Base-by-base conservation (phyloP, 2,797 vertebrate species). In the Enteromius anoplus region DNA sequence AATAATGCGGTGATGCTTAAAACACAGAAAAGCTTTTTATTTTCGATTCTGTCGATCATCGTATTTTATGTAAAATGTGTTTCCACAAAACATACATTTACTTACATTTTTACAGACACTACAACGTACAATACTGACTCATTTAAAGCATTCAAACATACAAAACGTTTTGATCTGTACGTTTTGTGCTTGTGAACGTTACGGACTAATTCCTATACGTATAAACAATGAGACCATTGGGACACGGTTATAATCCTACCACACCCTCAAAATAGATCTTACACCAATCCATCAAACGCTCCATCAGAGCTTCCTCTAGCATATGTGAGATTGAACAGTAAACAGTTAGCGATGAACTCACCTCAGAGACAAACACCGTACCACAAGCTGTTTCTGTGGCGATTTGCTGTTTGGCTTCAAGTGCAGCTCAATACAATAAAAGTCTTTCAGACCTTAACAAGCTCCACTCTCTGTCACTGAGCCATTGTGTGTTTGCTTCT, bases 391-490 rank as follows among this genome's bases (percentile, higher is more conserved):
- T 82, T 82, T 85, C 80, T 80, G 77, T 72, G 66, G 80, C 60
- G 72, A 85, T 81, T 51, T 80, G 62, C 40, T 83, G 70, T 83
- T 83, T 87, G 80, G 80, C 77, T 82, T 85, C 32, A 75, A 78
- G 60, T 47, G 58, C 73, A 47, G 49, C 32, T 45, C 21, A 58
- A 75, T 79, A 70, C 62, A 82, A 72, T 65, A 47, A 15, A 82
- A 75, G 60, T 85, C 75, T 78, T 81, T 92, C 85, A 88, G 62
- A 86, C 80, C 85, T 85, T 82, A 91, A 85, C 90, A 88, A 80
- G 86, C 87, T 86, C 78, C 68, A 29, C n/a, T 82, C 58, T 73
- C n/a, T 10, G n/a, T 47, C 70, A 81, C 21, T 64, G 55, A 73
- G 58, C 58, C 19, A 53, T 65, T 83, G 80, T 81, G 53, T 34